Conservation (phyloP, 2,888 invertebrate genomes). For the Apomyelois bistriatella region DNA sequence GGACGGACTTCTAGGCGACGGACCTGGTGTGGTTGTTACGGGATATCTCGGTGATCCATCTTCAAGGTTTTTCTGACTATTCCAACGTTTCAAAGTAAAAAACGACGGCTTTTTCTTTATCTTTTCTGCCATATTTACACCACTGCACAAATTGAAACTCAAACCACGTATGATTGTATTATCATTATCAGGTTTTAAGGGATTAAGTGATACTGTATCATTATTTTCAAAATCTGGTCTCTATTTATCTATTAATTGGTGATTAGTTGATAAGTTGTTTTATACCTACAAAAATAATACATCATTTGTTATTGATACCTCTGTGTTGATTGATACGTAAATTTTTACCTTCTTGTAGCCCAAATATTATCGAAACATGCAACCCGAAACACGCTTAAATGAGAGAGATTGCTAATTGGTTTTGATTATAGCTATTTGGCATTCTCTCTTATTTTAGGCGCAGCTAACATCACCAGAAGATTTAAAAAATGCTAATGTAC, state of each 20-base stretch:
- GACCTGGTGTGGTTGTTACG: background rate
- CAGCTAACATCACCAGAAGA: too few species aligned
- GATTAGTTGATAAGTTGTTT: background rate
- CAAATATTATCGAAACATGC: too few species aligned
- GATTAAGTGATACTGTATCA: background rate
- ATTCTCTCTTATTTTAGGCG: too few species aligned
- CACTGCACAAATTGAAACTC: constrained; percentile 14
- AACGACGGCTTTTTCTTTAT: constrained; percentile 56
- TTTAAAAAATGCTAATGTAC: too few species aligned
- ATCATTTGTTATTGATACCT: too few species aligned
- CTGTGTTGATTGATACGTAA: too few species aligned
- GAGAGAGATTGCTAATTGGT: too few species aligned
- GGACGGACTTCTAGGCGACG: background rate
- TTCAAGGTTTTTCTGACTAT: constrained; percentile 39
- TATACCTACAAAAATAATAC: background rate
- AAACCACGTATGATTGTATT: constrained; percentile 17
- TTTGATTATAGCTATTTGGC: too few species aligned
- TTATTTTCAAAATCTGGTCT: background rate
- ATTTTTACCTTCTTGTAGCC: too few species aligned
- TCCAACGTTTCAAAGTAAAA: constrained; percentile 58
- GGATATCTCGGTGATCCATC: constrained; percentile 20
- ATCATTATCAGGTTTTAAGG: background rate
- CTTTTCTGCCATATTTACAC: constrained; percentile 58
- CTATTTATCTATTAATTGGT: constrained; percentile 1
- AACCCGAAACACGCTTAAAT: too few species aligned